A percentile compares a stretch with the other conserved stretches of the same genome.
Evolutionary conservation across 2,113 vertebrate genomes (phyloP).

Genomic region (Neolamprologus longior): DNA sequence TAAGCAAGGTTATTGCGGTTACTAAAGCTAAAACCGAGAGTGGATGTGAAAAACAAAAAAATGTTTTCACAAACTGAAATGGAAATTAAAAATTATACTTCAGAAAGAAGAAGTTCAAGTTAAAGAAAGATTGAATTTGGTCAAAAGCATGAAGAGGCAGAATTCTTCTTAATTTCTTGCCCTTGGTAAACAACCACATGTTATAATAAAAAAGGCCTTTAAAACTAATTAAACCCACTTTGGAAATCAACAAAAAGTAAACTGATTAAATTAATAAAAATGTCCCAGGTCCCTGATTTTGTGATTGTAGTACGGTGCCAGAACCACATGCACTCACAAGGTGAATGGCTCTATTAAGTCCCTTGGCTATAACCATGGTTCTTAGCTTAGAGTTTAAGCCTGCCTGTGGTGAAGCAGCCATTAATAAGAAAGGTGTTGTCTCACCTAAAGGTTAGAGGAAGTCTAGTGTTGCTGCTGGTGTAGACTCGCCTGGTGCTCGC

Average conservation of each 20-base stretch:
- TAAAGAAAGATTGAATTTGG: not conserved
- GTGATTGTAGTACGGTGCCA: not conserved
- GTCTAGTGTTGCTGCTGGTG: slow-evolving; percentile 30
- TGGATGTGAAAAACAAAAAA: not conserved
- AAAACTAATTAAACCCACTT: not conserved
- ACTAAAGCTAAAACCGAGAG: not conserved
- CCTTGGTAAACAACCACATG: not conserved
- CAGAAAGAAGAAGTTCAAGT: not conserved
- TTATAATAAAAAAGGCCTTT: not conserved
- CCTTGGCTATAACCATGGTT: not conserved
- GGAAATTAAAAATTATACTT: not conserved
- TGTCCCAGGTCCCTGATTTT: not conserved
- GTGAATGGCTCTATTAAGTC: not conserved
- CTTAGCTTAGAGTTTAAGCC: not conserved
- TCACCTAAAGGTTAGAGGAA: slow-evolving; percentile 45
- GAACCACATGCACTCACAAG: not conserved
- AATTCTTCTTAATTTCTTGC: not conserved
- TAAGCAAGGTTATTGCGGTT: not conserved
- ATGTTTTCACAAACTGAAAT: not conserved
- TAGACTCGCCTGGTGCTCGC: not conserved
- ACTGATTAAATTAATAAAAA: not conserved
- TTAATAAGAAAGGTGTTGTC: slow-evolving; percentile 4
- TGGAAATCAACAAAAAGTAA: not conserved
- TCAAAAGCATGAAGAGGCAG: not conserved
- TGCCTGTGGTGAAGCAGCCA: slow-evolving; percentile 6